Conservation (phyloP, 2,113 vertebrate species). For the Vombatus ursinus region DNA sequence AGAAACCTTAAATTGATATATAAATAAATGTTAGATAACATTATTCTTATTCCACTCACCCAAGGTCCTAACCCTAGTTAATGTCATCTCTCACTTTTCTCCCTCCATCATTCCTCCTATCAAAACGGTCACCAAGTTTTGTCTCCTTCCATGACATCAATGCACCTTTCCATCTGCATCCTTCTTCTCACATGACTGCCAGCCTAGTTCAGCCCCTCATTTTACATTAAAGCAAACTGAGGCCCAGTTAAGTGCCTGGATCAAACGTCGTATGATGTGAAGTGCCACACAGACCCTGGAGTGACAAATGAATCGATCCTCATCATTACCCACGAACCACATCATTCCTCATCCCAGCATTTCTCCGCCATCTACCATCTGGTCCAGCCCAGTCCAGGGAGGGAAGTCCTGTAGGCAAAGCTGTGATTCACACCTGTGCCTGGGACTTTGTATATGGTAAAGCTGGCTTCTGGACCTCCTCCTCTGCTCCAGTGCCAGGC, state of each 20-base stretch:
- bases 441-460: neutral
- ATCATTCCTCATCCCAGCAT: neutral
- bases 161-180: neutral
- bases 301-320: neutral
- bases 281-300: neutral
- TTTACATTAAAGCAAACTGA: neutral
- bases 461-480: neutral
- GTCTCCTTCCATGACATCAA: neutral
- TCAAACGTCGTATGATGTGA: neutral
- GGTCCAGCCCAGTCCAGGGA: neutral
- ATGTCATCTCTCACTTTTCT: neutral
- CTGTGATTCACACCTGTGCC: too few species aligned
- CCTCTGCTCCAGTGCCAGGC: neutral
- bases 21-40: neutral
- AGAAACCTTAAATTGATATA: neutral
- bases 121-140: neutral
- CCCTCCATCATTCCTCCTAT: too few species aligned
- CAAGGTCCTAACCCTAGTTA: neutral
- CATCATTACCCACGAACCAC: neutral
- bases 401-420: neutral
- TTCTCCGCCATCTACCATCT: neutral
- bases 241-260: neutral
- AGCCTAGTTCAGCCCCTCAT: neutral
- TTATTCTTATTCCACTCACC: neutral
- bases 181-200: neutral